A percentile compares a stretch with the other conserved stretches of the same genome.
These are phyloP conservation scores for Keiferia lycopersicella DNA, from an alignment of 2,888 invertebrate genomes.

Conservation along the genomic window DNA sequence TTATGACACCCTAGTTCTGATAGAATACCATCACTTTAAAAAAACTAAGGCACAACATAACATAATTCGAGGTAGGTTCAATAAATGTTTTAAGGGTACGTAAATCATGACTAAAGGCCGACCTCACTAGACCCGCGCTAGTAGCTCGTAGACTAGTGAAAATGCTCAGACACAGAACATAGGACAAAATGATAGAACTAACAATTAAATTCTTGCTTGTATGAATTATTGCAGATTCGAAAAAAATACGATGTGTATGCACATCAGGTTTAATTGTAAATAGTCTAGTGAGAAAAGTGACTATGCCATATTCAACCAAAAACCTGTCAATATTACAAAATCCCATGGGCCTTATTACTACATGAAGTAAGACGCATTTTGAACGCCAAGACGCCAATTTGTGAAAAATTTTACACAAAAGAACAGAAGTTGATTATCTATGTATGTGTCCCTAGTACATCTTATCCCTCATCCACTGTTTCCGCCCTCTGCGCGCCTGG, in stretches of 20 bases:
- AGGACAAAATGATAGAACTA: constrained; percentile 32
- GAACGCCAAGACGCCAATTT: too few species aligned
- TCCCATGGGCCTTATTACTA: too few species aligned
- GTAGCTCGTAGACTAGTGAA: constrained; percentile 15
- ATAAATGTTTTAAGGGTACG: constrained; percentile 70
- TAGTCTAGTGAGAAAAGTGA: too few species aligned
- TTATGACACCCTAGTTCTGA: neutral
- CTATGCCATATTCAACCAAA: too few species aligned
- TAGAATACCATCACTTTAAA: constrained; percentile 28
- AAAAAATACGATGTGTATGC: neutral
- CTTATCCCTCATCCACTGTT: constrained; percentile 10
- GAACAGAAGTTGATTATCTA: too few species aligned
- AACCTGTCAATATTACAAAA: too few species aligned
- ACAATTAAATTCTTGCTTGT: neutral
- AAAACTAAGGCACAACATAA: constrained; percentile 44
- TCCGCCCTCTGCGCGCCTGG: constrained; percentile 40
- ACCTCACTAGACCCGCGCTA: constrained; percentile 37
- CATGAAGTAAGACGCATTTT: too few species aligned
- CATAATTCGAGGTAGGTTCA: constrained; percentile 47
- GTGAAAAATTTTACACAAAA: too few species aligned
- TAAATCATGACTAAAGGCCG: constrained; percentile 65
- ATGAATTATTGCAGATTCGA: neutral
- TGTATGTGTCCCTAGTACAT: constrained; percentile 6
- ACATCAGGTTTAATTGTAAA: too few species aligned
- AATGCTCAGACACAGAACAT: neutral